phyloP scores from a whole-genome alignment of 2,113 vertebrate genomes.

The Murina feae region DNA sequence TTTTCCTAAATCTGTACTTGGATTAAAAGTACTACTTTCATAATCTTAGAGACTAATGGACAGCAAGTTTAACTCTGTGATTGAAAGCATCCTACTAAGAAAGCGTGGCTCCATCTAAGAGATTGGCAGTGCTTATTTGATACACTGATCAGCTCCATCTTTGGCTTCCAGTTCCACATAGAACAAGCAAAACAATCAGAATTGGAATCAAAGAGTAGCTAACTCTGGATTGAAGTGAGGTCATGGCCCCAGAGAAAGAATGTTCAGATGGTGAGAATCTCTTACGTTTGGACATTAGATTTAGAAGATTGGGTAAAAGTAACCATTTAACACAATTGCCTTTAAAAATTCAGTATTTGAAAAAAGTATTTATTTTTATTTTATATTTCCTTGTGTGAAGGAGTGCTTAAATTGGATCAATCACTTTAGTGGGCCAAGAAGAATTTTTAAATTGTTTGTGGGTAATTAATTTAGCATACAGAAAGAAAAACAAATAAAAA shows the following conservation, averaged over 20 bases:
- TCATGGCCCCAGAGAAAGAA: neutral
- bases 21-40: neutral
- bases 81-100: neutral
- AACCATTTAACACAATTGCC: neutral
- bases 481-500: neutral
- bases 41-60: neutral
- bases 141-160: neutral
- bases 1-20: neutral
- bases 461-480: neutral
- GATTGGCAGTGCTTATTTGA: neutral
- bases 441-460: neutral
- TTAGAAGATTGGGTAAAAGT: neutral
- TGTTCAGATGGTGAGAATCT: neutral
- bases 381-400: neutral
- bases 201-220: rapidly evolving
- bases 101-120: neutral
- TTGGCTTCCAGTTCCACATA: neutral
- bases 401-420: neutral
- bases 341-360: neutral
- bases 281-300: neutral
- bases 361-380: neutral
- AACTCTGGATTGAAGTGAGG: neutral
- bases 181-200: neutral
- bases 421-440: neutral
- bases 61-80: neutral